Conservation (phyloP, 1,140 invertebrate genomes). For the Manduca sexta region DNA sequence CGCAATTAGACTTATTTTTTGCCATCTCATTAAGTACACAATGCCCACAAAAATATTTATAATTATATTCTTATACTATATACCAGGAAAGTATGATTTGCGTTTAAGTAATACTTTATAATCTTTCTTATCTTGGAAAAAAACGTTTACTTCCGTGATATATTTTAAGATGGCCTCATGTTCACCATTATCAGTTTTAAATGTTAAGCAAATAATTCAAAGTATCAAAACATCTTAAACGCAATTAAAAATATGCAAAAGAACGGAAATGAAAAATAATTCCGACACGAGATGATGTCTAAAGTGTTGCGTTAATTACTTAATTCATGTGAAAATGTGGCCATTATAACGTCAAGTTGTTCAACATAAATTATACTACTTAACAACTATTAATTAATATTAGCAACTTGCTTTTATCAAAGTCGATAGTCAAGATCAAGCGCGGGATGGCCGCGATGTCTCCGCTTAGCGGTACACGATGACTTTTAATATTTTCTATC, state of each 20-base stretch:
- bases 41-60: too few relatives aligned
- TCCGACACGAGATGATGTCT: not conserved
- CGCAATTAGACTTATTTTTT: too few relatives aligned
- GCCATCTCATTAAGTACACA: too few relatives aligned
- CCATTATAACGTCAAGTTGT: not conserved
- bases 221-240: not conserved
- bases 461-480: too few relatives aligned
- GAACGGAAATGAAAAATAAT: not conserved
- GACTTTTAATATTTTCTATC: too few relatives aligned
- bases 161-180: constrained; percentile 2
- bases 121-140: too few relatives aligned
- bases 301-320: not conserved
- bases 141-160: not conserved
- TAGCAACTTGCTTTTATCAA: not conserved
- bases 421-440: too few relatives aligned
- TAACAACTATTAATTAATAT: not conserved
- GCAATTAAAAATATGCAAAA: not conserved
- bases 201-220: not conserved
- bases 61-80: too few relatives aligned
- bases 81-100: too few relatives aligned
- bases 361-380: not conserved
- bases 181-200: not conserved
- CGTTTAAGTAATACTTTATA: too few relatives aligned
- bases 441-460: too few relatives aligned
- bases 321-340: constrained; percentile 3